These are phyloP conservation scores for Aix galericulata DNA, from an alignment of 2,113 vertebrate genomes.

Conservation along the genomic window DNA sequence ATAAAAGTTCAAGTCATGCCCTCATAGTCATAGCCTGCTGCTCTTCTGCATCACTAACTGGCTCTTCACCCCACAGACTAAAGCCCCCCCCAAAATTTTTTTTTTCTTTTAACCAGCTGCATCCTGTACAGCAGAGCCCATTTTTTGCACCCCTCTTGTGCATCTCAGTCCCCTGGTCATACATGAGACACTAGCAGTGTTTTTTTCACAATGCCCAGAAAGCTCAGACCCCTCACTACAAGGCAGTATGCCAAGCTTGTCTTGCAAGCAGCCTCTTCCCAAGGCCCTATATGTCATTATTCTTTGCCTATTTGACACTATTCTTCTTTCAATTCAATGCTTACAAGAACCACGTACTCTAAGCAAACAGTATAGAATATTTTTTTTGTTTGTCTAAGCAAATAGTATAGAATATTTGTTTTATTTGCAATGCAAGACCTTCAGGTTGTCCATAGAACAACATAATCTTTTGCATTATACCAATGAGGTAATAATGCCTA, in stretches of 20 bases:
- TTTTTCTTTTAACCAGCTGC: background rate
- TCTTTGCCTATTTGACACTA: background rate
- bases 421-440: background rate
- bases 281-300: accelerated
- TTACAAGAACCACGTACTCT: background rate
- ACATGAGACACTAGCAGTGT: background rate
- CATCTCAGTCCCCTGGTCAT: background rate
- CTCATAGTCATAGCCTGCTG: background rate
- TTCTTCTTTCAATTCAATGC: background rate
- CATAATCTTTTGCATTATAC: background rate
- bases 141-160: background rate
- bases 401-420: background rate
- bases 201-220: background rate
- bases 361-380: background rate
- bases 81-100: background rate
- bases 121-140: background rate
- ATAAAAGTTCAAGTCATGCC: background rate
- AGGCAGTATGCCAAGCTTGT: background rate
- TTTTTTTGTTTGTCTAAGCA: background rate
- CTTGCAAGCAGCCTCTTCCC: background rate
- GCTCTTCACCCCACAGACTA: background rate
- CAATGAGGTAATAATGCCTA: background rate
- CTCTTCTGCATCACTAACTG: background rate
- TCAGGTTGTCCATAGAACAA: background rate
- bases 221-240: background rate